Evolutionary conservation across 2,888 invertebrate species (phyloP).

Genomic region (Bombylius major): DNA sequence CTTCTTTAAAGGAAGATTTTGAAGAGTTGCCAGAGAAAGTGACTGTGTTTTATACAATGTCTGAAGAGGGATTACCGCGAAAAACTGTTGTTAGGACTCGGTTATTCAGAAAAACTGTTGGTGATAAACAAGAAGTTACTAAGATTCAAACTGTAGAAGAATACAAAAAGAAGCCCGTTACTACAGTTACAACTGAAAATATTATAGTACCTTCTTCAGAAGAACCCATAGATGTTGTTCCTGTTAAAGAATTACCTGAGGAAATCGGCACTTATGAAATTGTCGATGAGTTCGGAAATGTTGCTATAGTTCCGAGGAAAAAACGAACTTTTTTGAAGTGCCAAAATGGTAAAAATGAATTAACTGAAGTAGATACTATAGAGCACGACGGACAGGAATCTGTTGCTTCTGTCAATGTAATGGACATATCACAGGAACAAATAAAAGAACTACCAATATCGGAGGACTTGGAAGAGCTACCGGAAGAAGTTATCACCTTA

Average conservation of each 20-base stretch:
- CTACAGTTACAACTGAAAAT: conserved; percentile 27
- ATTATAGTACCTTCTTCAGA: conserved; percentile 21
- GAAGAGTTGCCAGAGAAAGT: conserved; percentile 27
- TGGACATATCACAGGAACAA: conserved; percentile 20
- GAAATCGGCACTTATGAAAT: conserved; percentile 27
- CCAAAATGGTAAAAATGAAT: conserved; percentile 13
- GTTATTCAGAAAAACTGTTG: conserved; percentile 6
- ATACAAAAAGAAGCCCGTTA: conserved; percentile 31
- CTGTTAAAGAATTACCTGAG: conserved; percentile 28
- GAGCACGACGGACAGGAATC: conserved; percentile 30
- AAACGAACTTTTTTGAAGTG: conserved; percentile 26
- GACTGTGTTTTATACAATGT: conserved; percentile 14
- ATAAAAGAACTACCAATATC: conserved; percentile 19
- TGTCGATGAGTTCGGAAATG: conserved; percentile 9
- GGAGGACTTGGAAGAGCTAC: conserved; percentile 15
- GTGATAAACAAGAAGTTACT: conserved; percentile 26
- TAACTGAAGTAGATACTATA: conserved; percentile 23
- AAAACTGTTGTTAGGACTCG: conserved; percentile 15
- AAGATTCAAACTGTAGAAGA: conserved; percentile 32
- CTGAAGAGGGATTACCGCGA: conserved; percentile 14
- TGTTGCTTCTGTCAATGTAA: conserved; percentile 25
- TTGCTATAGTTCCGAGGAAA: conserved; percentile 15
- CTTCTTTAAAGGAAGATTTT: conserved; percentile 24
- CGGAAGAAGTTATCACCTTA: conserved; percentile 19
- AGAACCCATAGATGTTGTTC: conserved; percentile 11